Conservation (phyloP, 2,888 invertebrate species). For the Phoronis australis region DNA sequence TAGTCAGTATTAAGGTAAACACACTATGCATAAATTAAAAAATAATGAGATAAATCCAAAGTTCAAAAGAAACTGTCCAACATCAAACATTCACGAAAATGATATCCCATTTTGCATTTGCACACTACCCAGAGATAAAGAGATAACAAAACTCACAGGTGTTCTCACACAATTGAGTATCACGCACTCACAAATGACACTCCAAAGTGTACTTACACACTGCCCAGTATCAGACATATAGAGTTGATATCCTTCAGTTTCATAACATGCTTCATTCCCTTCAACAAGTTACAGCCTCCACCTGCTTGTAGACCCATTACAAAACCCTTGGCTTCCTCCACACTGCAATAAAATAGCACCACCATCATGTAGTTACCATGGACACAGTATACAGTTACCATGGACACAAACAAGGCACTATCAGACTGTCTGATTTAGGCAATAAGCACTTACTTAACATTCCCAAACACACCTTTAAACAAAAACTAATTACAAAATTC, state of each 20-base stretch:
- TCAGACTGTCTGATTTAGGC: neutral
- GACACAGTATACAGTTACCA: too few relatives aligned
- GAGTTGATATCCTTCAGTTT: slow-evolving; percentile 40
- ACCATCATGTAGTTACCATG: too few relatives aligned
- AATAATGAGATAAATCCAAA: too few relatives aligned
- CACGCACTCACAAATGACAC: slow-evolving; percentile 39
- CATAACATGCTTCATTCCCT: slow-evolving; percentile 47
- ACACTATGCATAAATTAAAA: too few relatives aligned
- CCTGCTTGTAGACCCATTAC: slow-evolving; percentile 32
- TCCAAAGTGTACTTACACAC: slow-evolving; percentile 39
- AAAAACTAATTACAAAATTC: neutral
- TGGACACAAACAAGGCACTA: neutral
- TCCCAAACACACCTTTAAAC: neutral
- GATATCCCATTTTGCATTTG: slow-evolving; percentile 36
- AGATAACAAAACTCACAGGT: slow-evolving; percentile 28
- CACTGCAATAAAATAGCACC: slow-evolving; percentile 21
- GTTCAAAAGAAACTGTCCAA: slow-evolving; percentile 50
- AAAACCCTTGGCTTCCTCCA: slow-evolving; percentile 48
- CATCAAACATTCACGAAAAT: slow-evolving; percentile 40
- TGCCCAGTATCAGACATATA: slow-evolving; percentile 42
- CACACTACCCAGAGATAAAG: slow-evolving; percentile 46
- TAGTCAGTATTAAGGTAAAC: too few relatives aligned
- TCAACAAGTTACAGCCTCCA: slow-evolving; percentile 50
- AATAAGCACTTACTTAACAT: neutral
- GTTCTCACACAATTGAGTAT: slow-evolving; percentile 49